Evolutionary conservation across 2,113 vertebrate species (phyloP).

Genomic region (Microcebus murinus): DNA sequence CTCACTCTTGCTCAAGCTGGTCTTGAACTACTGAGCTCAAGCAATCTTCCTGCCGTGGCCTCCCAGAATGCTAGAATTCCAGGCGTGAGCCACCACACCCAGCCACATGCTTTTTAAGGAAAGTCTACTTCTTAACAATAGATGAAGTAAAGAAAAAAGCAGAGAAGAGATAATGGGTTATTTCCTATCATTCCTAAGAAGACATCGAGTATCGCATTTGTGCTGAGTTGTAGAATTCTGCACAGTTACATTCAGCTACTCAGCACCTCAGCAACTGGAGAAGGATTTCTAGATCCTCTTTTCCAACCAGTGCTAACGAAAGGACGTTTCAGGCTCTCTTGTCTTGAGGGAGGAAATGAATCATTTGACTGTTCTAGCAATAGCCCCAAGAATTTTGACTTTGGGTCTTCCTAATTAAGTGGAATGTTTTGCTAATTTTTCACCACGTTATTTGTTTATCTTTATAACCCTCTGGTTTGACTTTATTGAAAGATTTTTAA

Average conservation of each 20-base stretch:
- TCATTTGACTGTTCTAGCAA: neutral
- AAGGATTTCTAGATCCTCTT: slow-evolving; percentile 30
- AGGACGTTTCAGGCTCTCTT: neutral
- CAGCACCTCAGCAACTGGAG: slow-evolving; percentile 13
- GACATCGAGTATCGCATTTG: neutral
- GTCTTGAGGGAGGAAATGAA: slow-evolving; percentile 30
- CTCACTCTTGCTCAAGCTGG: no score
- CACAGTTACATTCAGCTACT: slow-evolving; percentile 4
- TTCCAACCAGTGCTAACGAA: neutral
- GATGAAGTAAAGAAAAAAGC: neutral
- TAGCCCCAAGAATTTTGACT: neutral
- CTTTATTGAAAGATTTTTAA: slow-evolving; percentile 18
- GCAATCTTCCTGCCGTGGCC: no score
- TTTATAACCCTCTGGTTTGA: neutral
- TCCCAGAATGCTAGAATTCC: no score
- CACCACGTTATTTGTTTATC: neutral
- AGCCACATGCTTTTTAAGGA: neutral
- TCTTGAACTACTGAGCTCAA: no score
- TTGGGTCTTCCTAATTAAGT: neutral
- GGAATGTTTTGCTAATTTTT: neutral
- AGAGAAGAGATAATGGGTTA: neutral
- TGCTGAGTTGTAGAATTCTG: slow-evolving; percentile 61
- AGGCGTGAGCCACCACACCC: no score
- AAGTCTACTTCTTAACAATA: neutral
- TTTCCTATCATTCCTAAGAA: slow-evolving; percentile 40